These are phyloP conservation scores for Papilio helenus DNA, from an alignment of 1,140 invertebrate species.

Conservation along the genomic window DNA sequence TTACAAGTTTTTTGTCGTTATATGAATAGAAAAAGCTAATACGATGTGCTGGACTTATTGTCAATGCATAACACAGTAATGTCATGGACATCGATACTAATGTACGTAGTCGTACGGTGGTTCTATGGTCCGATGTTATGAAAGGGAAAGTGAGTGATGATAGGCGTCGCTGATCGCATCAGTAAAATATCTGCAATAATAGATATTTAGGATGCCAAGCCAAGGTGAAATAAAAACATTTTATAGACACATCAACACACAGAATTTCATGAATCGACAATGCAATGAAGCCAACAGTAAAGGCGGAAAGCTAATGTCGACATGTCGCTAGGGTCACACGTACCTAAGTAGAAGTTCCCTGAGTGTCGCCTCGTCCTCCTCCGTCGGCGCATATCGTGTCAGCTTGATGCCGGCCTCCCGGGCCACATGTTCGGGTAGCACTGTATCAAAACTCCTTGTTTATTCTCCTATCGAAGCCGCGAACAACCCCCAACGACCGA, in stretches of 20 bases:
- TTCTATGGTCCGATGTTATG: constrained; percentile 69
- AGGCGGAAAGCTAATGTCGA: constrained; percentile 75
- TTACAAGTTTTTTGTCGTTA: constrained; percentile 42
- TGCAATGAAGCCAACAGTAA: constrained; percentile 75
- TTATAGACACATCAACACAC: constrained; percentile 71
- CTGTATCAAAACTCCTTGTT: constrained; percentile 78
- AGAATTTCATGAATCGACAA: constrained; percentile 67
- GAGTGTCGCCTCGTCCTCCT: constrained; percentile 92
- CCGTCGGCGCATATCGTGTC: constrained; percentile 85
- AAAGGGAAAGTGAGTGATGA: constrained; percentile 63
- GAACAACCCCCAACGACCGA: constrained; percentile 24
- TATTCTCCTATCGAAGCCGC: constrained; percentile 49
- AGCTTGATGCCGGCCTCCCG: constrained; percentile 83
- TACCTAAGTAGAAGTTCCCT: constrained; percentile 94
- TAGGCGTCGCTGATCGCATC: constrained; percentile 63
- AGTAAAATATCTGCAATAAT: constrained; percentile 75
- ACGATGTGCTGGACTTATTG: constrained; percentile 52
- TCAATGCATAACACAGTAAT: constrained; percentile 47
- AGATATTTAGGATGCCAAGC: constrained; percentile 79
- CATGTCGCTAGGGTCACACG: constrained; percentile 76
- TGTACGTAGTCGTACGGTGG: constrained; percentile 63
- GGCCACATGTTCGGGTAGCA: constrained; percentile 82
- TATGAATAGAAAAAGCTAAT: constrained; percentile 53
- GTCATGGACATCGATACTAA: constrained; percentile 74
- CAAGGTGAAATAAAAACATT: constrained; percentile 68